A percentile compares a stretch with the other conserved stretches of the same genome.
Evolutionary conservation across 1,140 invertebrate genomes (phyloP).

Genomic region (Lethocerus indicus): DNA sequence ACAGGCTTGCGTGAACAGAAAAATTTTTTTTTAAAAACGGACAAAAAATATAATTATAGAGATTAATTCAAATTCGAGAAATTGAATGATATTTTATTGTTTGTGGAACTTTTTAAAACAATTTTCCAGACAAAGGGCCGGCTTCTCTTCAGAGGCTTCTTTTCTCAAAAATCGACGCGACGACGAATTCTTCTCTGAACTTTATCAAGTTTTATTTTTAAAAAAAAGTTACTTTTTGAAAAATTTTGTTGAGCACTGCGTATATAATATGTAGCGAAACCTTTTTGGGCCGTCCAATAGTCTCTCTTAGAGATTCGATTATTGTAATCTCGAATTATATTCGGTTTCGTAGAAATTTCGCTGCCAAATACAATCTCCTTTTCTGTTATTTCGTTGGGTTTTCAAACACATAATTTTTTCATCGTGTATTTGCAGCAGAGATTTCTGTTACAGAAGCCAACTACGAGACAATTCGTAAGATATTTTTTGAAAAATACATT

Average conservation of each 20-base stretch:
- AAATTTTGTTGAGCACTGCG: constrained; percentile 2
- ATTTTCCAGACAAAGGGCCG: background rate
- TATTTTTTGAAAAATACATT: no score
- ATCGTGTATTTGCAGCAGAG: no score
- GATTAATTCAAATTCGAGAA: no score
- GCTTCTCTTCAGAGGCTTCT: background rate
- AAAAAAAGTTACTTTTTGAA: constrained; percentile 10
- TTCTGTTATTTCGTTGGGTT: no score
- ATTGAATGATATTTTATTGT: no score
- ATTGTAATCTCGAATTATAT: constrained; percentile 9
- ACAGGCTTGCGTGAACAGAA: no score
- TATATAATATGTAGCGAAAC: background rate
- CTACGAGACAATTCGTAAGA: no score
- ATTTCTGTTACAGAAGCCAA: no score
- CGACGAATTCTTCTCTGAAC: constrained; percentile 4
- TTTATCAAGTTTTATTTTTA: constrained; percentile 6
- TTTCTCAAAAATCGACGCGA: constrained; percentile 9
- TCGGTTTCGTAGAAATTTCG: background rate
- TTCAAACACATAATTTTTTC: no score
- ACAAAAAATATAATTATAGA: no score
- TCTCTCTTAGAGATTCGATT: constrained; percentile 3
- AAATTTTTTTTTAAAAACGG: no score
- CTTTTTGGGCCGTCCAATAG: constrained; percentile 9
- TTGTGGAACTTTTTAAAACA: constrained; percentile 2
- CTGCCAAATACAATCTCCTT: no score